phyloP scores from a whole-genome alignment of 1,140 invertebrate species.

The Idris sp. region DNA sequence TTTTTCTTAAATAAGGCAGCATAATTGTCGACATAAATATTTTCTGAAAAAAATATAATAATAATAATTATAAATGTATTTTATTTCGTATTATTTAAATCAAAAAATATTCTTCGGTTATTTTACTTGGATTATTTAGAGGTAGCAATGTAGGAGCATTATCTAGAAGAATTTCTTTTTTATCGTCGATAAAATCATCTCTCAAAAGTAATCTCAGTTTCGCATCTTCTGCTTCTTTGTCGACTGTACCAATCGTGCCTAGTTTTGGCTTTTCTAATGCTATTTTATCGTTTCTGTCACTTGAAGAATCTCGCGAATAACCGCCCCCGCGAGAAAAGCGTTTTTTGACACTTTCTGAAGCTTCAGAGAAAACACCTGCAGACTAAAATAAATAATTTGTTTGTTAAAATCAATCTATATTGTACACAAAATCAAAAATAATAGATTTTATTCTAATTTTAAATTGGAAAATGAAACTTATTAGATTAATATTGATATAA shows the following conservation, averaged over 20 bases:
- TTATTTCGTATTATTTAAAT: too few relatives aligned
- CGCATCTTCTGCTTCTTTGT: slow-evolving; percentile 72
- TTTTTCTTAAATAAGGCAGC: slow-evolving; percentile 11
- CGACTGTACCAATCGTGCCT: slow-evolving; percentile 64
- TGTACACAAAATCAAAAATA: too few relatives aligned
- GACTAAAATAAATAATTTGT: slow-evolving; percentile 62
- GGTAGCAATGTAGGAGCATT: slow-evolving; percentile 68
- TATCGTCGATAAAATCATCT: slow-evolving; percentile 73
- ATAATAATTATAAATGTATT: too few relatives aligned
- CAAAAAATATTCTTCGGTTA: too few relatives aligned
- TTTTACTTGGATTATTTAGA: slow-evolving; percentile 61
- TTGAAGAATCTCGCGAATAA: slow-evolving; percentile 51
- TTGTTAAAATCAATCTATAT: too few relatives aligned
- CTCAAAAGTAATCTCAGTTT: slow-evolving; percentile 67
- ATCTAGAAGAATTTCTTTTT: slow-evolving; percentile 58
- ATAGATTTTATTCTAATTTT: too few relatives aligned
- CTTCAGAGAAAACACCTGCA: slow-evolving; percentile 73
- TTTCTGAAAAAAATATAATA: slow-evolving; percentile 28
- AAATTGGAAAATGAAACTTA: too few relatives aligned
- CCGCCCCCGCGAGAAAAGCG: slow-evolving; percentile 11
- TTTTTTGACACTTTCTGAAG: slow-evolving; percentile 45
- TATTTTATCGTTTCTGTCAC: slow-evolving; percentile 43
- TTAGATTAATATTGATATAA: slow-evolving; percentile 15
- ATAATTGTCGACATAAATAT: slow-evolving; percentile 30
- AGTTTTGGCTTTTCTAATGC: slow-evolving; percentile 69